Conservation (phyloP, 2,113 vertebrate genomes). For the Dascyllus trimaculatus region DNA sequence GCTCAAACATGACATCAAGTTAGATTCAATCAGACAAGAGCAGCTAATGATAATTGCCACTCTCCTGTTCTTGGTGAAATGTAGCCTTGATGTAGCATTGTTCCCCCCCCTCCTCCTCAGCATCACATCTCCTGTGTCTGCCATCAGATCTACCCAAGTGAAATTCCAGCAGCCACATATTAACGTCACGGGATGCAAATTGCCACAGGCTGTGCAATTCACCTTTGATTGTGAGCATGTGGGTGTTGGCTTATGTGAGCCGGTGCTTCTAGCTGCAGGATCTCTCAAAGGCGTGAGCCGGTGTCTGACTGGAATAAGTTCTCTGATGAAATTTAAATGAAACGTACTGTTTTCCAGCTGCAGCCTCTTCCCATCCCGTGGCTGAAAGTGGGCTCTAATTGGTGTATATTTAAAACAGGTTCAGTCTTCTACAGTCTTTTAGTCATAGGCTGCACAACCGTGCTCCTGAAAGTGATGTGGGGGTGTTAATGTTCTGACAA, state of each 20-base stretch:
- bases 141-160: constrained; percentile 23
- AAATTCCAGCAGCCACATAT: constrained; percentile 46
- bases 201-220: constrained; percentile 69
- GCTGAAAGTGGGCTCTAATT: constrained; percentile 28
- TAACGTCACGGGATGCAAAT: constrained; percentile 63
- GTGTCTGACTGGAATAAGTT: constrained; percentile 49
- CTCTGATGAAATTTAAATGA: constrained; percentile 61
- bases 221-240: constrained; percentile 75
- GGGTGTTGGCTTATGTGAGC: constrained; percentile 60
- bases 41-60: constrained; percentile 42
- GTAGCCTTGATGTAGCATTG: constrained; percentile 27
- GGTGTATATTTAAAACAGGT: constrained; percentile 24
- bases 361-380: constrained; percentile 11
- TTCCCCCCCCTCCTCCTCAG: constrained; percentile 1
- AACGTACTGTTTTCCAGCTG: constrained; percentile 13
- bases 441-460: neutral
- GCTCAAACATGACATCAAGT: neutral
- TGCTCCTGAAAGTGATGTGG: neutral
- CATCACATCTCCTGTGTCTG: constrained; percentile 37
- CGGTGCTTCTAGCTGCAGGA: constrained; percentile 38
- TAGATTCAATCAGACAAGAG: constrained; percentile 28
- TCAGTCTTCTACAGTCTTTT: neutral
- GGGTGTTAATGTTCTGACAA: constrained; percentile 16
- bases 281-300: constrained; percentile 37
- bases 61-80: constrained; percentile 14